Conservation (phyloP, 2,113 vertebrate species). For the Passer montanus region DNA sequence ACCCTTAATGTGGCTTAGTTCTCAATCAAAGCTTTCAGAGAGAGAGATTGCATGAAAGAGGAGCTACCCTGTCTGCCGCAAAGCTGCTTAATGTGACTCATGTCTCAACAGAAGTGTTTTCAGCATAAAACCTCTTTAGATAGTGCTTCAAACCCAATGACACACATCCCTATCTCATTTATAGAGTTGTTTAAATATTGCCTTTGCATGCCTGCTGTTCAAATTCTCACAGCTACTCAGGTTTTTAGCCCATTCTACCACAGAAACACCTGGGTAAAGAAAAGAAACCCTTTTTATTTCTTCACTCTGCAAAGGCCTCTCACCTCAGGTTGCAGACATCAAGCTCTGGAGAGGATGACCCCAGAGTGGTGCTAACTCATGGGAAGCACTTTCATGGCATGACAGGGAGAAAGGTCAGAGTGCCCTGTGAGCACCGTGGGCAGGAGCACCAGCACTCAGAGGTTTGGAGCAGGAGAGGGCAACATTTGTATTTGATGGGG, state of each 20-base stretch:
- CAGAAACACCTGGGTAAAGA: not conserved
- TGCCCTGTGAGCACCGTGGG: accelerated
- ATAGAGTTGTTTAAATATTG: not conserved
- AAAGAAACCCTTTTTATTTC: not conserved
- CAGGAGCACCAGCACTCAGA: accelerated
- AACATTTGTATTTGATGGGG: not conserved
- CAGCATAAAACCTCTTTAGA: not conserved
- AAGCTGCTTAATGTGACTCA: not conserved
- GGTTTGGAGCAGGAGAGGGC: not conserved
- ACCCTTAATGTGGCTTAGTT: not conserved
- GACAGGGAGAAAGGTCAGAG: not conserved
- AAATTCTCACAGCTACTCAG: not conserved
- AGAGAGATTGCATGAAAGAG: not conserved
- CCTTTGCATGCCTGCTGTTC: not conserved
- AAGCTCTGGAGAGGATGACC: not conserved
- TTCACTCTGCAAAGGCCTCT: not conserved
- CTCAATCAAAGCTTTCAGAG: conserved; percentile 2
- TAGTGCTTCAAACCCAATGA: not conserved
- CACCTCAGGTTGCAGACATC: not conserved
- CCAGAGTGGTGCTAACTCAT: accelerated
- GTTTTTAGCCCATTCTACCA: not conserved
- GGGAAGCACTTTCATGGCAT: accelerated
- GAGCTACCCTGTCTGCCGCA: not conserved
- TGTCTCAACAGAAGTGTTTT: not conserved
- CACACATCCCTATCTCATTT: not conserved